These are phyloP conservation scores for Alfaro cultratus DNA, from an alignment of 2,797 vertebrate genomes.

Conservation along the genomic window DNA sequence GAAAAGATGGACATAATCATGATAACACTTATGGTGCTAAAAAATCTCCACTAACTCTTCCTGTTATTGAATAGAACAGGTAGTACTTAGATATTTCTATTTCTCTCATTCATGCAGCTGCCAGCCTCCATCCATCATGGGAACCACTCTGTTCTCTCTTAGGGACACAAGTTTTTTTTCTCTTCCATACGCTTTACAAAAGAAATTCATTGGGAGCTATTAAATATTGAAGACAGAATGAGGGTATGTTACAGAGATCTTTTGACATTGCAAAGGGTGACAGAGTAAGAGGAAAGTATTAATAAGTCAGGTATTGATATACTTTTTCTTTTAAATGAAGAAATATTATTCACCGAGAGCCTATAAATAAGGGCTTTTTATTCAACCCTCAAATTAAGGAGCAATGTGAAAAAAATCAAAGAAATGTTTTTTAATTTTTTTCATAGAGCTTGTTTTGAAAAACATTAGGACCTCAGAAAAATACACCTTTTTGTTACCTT, in stretches of 20 bases:
- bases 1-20: neutral
- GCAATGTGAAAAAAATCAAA: neutral
- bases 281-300: slow-evolving; percentile 44
- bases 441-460: too few relatives aligned
- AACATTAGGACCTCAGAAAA: neutral
- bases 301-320: neutral
- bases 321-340: neutral
- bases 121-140: slow-evolving; percentile 13
- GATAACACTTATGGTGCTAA: slow-evolving; percentile 2
- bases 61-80: slow-evolving; percentile 16
- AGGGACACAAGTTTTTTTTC: slow-evolving; percentile 63
- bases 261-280: slow-evolving; percentile 24
- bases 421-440: neutral
- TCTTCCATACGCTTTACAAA: slow-evolving; percentile 64
- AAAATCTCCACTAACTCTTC: neutral
- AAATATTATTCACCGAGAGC: neutral
- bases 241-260: slow-evolving; percentile 27
- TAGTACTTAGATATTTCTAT: slow-evolving; percentile 21
- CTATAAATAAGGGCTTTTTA: neutral
- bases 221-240: slow-evolving; percentile 66
- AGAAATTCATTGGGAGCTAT: slow-evolving; percentile 56
- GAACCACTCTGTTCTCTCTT: slow-evolving; percentile 12
- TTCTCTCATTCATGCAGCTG: slow-evolving; percentile 14
- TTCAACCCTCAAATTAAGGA: neutral
- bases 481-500: neutral